phyloP scores from a whole-genome alignment of 2,797 vertebrate species.

The Lutra lutra region DNA sequence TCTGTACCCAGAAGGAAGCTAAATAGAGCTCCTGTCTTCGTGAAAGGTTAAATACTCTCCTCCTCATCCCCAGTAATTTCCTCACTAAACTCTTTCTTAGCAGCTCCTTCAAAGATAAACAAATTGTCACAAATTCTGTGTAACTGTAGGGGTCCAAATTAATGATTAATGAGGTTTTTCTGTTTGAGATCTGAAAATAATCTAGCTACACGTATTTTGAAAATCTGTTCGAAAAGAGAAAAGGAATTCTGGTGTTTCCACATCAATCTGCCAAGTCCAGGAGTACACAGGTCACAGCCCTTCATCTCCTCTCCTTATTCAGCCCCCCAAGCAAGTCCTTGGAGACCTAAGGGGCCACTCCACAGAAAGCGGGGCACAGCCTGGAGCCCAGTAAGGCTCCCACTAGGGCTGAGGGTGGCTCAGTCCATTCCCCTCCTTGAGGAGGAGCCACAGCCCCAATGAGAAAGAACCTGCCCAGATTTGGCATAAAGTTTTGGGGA shows the following conservation, averaged over 20 bases:
- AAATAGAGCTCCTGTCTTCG: background rate
- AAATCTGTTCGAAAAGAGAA: background rate
- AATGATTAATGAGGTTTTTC: constrained; percentile 63
- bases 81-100: constrained; percentile 49
- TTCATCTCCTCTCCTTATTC: background rate
- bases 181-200: constrained; percentile 4
- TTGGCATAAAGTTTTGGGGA: fast-evolving
- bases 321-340: background rate
- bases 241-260: background rate
- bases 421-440: background rate
- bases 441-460: background rate
- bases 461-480: background rate
- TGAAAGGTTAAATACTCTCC: background rate
- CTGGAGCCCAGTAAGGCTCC: background rate
- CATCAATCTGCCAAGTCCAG: background rate
- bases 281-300: fast-evolving
- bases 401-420: fast-evolving
- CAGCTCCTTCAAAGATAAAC: constrained; percentile 54
- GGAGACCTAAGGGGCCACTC: background rate
- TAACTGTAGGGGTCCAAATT: constrained; percentile 54
- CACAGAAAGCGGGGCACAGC: fast-evolving
- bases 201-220: background rate
- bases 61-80: background rate
- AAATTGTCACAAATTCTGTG: constrained; percentile 57
- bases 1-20: background rate